phyloP scores from a whole-genome alignment of 2,888 invertebrate species.

The Machimus atricapillus region DNA sequence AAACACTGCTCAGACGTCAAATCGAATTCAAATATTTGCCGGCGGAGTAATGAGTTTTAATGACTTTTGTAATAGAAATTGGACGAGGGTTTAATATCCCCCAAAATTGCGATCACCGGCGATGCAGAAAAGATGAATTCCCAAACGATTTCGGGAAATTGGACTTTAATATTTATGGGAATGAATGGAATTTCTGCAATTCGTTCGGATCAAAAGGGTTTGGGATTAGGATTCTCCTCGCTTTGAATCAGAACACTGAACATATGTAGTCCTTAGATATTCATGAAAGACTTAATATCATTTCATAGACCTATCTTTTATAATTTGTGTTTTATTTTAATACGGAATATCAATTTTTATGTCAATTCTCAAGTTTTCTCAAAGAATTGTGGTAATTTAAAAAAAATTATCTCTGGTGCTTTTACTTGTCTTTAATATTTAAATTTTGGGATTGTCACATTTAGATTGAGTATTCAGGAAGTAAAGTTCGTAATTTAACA shows the following conservation, averaged over 20 bases:
- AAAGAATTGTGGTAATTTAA: no score
- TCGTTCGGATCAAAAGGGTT: not conserved
- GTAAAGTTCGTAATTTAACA: no score
- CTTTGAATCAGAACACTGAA: not conserved
- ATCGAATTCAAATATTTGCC: constrained; percentile 33
- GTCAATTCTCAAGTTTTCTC: no score
- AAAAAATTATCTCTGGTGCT: no score
- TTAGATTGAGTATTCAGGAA: no score
- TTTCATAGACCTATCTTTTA: not conserved
- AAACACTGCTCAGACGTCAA: not conserved
- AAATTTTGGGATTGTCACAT: no score
- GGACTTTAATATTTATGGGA: not conserved
- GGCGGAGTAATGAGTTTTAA: constrained; percentile 16
- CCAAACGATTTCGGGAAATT: not conserved
- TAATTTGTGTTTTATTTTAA: not conserved
- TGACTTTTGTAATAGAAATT: constrained; percentile 6
- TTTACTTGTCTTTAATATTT: no score
- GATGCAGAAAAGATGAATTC: not conserved
- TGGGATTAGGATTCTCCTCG: not conserved
- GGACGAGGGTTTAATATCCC: not conserved
- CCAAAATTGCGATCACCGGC: not conserved
- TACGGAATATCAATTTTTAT: not conserved
- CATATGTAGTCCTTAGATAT: not conserved
- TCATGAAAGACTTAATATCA: not conserved
- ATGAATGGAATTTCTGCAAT: not conserved